Evolutionary conservation across 2,888 invertebrate genomes (phyloP).

Genomic region (Aphidius colemani): DNA sequence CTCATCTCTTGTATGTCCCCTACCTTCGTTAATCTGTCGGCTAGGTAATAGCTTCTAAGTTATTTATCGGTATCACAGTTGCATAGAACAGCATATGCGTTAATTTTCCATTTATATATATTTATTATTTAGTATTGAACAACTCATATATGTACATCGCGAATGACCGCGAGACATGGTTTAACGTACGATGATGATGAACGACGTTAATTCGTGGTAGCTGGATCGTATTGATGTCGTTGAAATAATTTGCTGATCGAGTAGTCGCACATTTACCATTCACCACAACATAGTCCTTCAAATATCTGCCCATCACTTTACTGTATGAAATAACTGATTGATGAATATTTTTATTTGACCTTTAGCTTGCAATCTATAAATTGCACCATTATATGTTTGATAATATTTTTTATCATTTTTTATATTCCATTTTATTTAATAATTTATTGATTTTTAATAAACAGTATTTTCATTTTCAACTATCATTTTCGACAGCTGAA

Average conservation of each 20-base stretch:
- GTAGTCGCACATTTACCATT: too few relatives aligned
- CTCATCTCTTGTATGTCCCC: neutral
- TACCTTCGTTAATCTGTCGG: slow-evolving; percentile 31
- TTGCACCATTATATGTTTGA: slow-evolving; percentile 3
- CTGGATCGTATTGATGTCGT: slow-evolving; percentile 10
- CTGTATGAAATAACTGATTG: slow-evolving; percentile 13
- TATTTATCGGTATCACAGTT: slow-evolving; percentile 38
- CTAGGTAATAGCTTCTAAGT: slow-evolving; percentile 45
- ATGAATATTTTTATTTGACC: slow-evolving; percentile 48
- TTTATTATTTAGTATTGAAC: slow-evolving; percentile 15
- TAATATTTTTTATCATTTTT: too few relatives aligned
- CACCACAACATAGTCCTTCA: too few relatives aligned
- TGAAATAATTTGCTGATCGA: slow-evolving; percentile 28
- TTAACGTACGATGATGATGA: slow-evolving; percentile 14
- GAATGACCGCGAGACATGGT: slow-evolving; percentile 6
- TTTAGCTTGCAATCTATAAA: slow-evolving; percentile 44
- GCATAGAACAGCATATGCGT: slow-evolving; percentile 5
- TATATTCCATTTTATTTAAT: too few relatives aligned
- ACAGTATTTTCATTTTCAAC: too few relatives aligned
- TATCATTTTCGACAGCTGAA: neutral
- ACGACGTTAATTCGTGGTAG: slow-evolving; percentile 28
- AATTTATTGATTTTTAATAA: too few relatives aligned
- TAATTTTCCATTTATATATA: neutral
- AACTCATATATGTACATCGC: slow-evolving; percentile 12
- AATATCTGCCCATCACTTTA: too few relatives aligned